Evolutionary conservation across 53 echinoderm and acorn worm species (phyloP).

Genomic region (Holothuria leucospilota): DNA sequence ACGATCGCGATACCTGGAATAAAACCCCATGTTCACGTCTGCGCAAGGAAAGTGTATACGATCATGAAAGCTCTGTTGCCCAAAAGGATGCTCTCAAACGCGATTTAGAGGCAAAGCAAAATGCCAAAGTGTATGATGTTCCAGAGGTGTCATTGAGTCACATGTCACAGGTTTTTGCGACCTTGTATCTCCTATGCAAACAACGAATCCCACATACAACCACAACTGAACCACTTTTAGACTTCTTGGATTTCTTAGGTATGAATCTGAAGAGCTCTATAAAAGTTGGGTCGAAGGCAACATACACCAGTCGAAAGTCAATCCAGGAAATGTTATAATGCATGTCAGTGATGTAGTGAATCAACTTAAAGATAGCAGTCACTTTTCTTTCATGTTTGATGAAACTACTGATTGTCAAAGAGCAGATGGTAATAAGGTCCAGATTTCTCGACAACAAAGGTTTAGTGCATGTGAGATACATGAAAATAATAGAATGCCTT

Average conservation of each 20-base stretch:
- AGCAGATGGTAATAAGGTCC: constrained; percentile 36
- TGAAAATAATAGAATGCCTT: constrained; percentile 42
- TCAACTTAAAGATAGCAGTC: background rate
- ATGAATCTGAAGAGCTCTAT: constrained; percentile 19
- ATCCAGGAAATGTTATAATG: constrained; percentile 43
- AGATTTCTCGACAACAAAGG: constrained; percentile 1
- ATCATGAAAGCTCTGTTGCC: constrained; percentile 40
- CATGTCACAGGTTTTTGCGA: constrained; percentile 31
- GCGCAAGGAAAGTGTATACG: constrained; percentile 23
- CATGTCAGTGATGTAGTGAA: constrained; percentile 16
- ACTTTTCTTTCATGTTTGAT: too few species aligned
- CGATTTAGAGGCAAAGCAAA: background rate
- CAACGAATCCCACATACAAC: constrained; percentile 49
- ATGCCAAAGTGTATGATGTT: background rate
- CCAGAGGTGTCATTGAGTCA: constrained; percentile 1
- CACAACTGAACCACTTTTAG: constrained; percentile 36
- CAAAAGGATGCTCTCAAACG: constrained; percentile 37
- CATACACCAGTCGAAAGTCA: constrained; percentile 11
- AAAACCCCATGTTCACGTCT: constrained; percentile 35
- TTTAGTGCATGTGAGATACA: background rate
- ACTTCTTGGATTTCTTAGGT: background rate
- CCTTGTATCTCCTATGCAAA: constrained; percentile 46
- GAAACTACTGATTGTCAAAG: constrained; percentile 30
- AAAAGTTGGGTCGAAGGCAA: constrained; percentile 5
- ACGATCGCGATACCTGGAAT: constrained; percentile 36